Conservation (phyloP, 2,888 invertebrate species). For the Rhopalosiphum nymphaeae region DNA sequence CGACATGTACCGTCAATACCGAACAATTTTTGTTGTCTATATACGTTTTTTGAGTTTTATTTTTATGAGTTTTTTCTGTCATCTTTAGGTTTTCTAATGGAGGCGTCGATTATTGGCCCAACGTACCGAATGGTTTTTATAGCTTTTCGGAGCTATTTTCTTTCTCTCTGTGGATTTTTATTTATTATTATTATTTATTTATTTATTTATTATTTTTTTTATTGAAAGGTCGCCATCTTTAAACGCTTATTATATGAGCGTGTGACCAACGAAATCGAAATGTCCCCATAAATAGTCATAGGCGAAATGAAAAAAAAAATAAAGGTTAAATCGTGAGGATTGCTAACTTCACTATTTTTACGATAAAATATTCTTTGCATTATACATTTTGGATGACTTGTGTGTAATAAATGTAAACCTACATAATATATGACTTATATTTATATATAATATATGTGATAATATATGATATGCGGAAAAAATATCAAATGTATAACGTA, state of each 20-base stretch:
- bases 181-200: conserved; percentile 38
- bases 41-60: neutral
- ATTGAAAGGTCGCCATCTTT: conserved; percentile 50
- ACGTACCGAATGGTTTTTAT: conserved; percentile 44
- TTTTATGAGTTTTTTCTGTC: conserved; percentile 13
- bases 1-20: neutral
- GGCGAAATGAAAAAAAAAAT: conserved; percentile 19
- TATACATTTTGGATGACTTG: neutral
- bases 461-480: neutral
- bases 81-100: conserved; percentile 37
- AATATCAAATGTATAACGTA: neutral
- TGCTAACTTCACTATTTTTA: conserved; percentile 3
- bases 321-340: conserved; percentile 31
- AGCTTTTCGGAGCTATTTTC: conserved; percentile 23
- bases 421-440: neutral
- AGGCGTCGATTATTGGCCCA: conserved; percentile 52
- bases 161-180: neutral
- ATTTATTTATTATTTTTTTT: conserved; percentile 36
- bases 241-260: conserved; percentile 48
- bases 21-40: neutral
- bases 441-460: neutral
- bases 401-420: neutral
- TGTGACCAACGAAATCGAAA: conserved; percentile 30
- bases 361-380: conserved; percentile 3
- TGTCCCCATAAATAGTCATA: conserved; percentile 46